These are phyloP conservation scores for Metellina segmentata DNA, from an alignment of 2,888 invertebrate species.

Conservation along the genomic window DNA sequence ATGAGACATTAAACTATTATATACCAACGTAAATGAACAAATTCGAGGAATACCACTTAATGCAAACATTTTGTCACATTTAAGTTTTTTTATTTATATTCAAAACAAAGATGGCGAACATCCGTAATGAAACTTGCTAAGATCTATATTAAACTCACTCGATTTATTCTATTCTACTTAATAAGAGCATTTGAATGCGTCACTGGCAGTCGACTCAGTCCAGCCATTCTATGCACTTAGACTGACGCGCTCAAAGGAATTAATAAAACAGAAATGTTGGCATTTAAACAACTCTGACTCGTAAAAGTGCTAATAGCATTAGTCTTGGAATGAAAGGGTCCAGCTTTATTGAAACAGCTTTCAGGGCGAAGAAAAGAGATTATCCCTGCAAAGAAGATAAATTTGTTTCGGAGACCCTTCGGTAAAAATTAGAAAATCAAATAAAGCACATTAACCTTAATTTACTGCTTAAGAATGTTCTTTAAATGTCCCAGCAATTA, in stretches of 20 bases:
- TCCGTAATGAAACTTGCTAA: too few species aligned
- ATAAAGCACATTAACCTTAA: conserved; percentile 70
- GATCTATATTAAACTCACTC: too few species aligned
- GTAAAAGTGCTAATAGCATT: conserved; percentile 31
- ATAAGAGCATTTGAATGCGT: not conserved
- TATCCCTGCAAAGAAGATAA: conserved; percentile 36
- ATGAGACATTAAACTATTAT: too few species aligned
- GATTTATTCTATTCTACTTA: too few species aligned
- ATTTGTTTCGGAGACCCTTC: conserved; percentile 18
- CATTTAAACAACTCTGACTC: conserved; percentile 17
- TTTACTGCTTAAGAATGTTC: conserved; percentile 52
- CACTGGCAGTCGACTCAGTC: not conserved
- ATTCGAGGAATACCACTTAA: too few species aligned
- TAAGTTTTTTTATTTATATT: too few species aligned
- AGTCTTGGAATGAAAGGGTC: not conserved
- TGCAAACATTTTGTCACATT: too few species aligned
- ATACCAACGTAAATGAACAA: too few species aligned
- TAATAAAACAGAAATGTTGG: conserved; percentile 41
- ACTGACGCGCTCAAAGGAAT: conserved; percentile 2
- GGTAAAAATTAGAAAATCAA: conserved; percentile 61
- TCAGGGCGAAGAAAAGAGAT: not conserved
- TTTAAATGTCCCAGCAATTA: conserved; percentile 63
- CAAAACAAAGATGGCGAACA: too few species aligned
- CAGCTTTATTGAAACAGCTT: conserved; percentile 42
- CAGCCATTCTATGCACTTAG: not conserved